Conservation (phyloP, 2,113 vertebrate species). For the Brachirus orientalis region DNA sequence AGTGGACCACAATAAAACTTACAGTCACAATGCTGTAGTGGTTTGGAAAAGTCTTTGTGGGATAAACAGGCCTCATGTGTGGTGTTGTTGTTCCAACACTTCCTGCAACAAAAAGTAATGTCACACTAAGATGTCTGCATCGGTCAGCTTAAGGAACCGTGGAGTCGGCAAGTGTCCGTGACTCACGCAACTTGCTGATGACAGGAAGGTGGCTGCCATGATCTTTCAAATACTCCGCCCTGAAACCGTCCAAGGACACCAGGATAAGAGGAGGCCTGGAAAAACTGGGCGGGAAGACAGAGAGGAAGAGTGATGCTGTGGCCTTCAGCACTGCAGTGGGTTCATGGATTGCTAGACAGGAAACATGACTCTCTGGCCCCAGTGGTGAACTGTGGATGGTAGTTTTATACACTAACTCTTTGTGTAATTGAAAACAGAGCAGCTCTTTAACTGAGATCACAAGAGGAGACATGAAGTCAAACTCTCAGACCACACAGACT, state of each 20-base stretch:
- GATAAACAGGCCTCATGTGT: constrained; percentile 91
- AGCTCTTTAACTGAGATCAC: constrained; percentile 29
- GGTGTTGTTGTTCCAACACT: constrained; percentile 86
- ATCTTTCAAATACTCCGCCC: constrained; percentile 88
- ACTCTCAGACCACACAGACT: constrained; percentile 21
- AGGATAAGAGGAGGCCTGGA: constrained; percentile 89
- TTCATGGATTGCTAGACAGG: neutral
- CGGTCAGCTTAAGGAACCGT: neutral
- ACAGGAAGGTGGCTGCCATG: constrained; percentile 83
- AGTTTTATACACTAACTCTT: constrained; percentile 18
- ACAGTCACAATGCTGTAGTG: constrained; percentile 97
- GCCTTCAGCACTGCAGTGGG: neutral
- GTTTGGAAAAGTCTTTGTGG: constrained; percentile 98
- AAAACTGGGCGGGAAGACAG: constrained; percentile 79
- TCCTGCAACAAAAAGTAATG: constrained; percentile 80
- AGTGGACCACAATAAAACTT: constrained; percentile 68
- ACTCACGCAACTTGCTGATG: constrained; percentile 92
- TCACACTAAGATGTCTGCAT: constrained; percentile 2
- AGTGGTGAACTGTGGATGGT: neutral
- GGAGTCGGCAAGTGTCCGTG: neutral
- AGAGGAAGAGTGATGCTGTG: neutral
- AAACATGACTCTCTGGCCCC: constrained; percentile 9
- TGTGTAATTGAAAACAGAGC: constrained; percentile 24
- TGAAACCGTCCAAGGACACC: constrained; percentile 95
- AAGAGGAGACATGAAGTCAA: neutral